phyloP scores from a whole-genome alignment of 2,888 invertebrate genomes.

The Microplitis deprimator region DNA sequence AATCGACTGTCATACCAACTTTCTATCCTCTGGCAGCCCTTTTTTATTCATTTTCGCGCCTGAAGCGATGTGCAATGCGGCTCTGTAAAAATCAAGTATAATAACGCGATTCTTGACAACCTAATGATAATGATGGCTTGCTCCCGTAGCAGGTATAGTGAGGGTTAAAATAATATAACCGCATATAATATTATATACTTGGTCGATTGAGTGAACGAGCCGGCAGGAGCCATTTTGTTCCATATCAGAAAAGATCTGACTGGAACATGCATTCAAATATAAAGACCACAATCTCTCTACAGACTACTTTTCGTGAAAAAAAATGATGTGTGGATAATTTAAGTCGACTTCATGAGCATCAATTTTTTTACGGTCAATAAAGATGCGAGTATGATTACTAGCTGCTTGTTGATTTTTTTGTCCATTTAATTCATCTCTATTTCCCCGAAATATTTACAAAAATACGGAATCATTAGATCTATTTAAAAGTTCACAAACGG shows the following conservation, averaged over 20 bases:
- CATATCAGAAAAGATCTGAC: slow-evolving; percentile 51
- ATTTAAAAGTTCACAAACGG: too few species aligned
- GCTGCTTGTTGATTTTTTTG: slow-evolving; percentile 5
- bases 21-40: slow-evolving; percentile 32
- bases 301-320: slow-evolving; percentile 9
- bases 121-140: slow-evolving; percentile 71
- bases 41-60: slow-evolving; percentile 39
- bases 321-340: slow-evolving; percentile 3
- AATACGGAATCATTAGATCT: not conserved
- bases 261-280: slow-evolving; percentile 13
- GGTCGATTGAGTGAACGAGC: slow-evolving; percentile 21
- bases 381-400: slow-evolving; percentile 16
- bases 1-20: slow-evolving; percentile 58
- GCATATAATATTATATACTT: slow-evolving; percentile 34
- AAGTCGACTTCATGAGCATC: slow-evolving; percentile 5
- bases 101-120: slow-evolving; percentile 69
- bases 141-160: slow-evolving; percentile 59
- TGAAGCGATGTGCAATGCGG: slow-evolving; percentile 49
- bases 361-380: slow-evolving; percentile 4
- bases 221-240: slow-evolving; percentile 60
- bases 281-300: slow-evolving; percentile 9
- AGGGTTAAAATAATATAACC: slow-evolving; percentile 42
- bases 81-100: slow-evolving; percentile 68
- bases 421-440: slow-evolving; percentile 14
- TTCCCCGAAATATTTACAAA: slow-evolving; percentile 1